Evolutionary conservation across 1,140 invertebrate species (phyloP), one percentile per base, ranked within the genome.

Genomic region (Bilobella aurantiaca): DNA sequence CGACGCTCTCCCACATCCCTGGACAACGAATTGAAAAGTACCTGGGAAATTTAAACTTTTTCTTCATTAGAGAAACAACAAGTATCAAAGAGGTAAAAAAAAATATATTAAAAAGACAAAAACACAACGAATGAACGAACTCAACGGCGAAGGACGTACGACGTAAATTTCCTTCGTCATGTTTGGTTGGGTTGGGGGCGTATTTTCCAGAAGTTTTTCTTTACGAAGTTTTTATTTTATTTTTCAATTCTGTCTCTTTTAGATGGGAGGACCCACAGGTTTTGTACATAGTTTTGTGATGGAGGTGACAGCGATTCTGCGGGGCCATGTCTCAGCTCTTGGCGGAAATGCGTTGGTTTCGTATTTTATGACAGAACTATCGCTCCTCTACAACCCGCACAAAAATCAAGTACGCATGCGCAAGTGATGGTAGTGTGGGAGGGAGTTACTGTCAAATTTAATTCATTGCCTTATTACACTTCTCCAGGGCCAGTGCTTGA

Each of bases 371-470:
- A 90, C 86, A 2, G 90, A 96, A 78, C 87, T 91, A 72, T 85
- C 93, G 68, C 79, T 98, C 23, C 83, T 90, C 62, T 89, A 93
- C 78, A 96, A 91, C 78, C 86, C 91, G 66, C 92, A 96, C 76
- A 96, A 96, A 80, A 96, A 96, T 81, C 93, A 97, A 84, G 93
- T 95, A 77, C 66, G n/a, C n/a, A n/a, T n/a, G n/a, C n/a, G n/a
- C n/a, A n/a, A n/a, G n/a, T n/a, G n/a, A n/a, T n/a, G n/a, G n/a
- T n/a, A n/a, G n/a, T n/a, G n/a, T n/a, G n/a, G n/a, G n/a, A n/a
- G n/a, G n/a, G n/a, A n/a, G n/a, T n/a, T n/a, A n/a, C n/a, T n/a
- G n/a, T n/a, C n/a, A n/a, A n/a, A n/a, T n/a, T n/a, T n/a, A n/a
- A n/a, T n/a, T n/a, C 49, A 12, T 37, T 37, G 3, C 21, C n/a